Evolutionary conservation across 2,797 vertebrate genomes (phyloP), one percentile per base, ranked within the genome.

Genomic region (Denticeps clupeoides): DNA sequence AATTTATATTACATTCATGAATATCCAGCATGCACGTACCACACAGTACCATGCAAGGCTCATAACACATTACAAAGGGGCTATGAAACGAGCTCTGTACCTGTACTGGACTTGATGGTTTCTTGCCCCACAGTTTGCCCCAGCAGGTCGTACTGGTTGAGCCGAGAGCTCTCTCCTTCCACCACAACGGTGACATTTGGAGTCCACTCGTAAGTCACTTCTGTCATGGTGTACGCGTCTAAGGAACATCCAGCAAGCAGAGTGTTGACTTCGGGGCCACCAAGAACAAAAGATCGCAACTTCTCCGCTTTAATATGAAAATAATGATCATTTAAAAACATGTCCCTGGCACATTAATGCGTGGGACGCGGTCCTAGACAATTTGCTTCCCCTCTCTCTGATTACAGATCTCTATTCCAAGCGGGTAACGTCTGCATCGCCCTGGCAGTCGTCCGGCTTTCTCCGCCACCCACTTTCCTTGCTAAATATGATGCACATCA

Each of bases 121-220:
- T 96, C 93, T 43, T 95, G 90, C 41, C 93, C 94, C 29, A 93
- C 89, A 9, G 93, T 92, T 64, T 99, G 93, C 43, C 94, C 94
- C 5, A 97, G 76, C 28, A 99, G 78, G 68, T 97, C 94, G 25
- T 99, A 99, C 41, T 99, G 94, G 77, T 99, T 99, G 52, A 99
- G 65, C 18, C 93, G 87, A 15, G 94, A 99, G 43, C 92, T 93
- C 70, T 99, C 92, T 48, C 81, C 87, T 59, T 90, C 94, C 52
- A 99, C 94, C 59, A 94, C 91, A 46, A 99, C 93, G 3, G 94
- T 91, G 24, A 92, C 89, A 51, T 95, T 96, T 0, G 75, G 83
- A 46, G 92, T 99, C 93, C 94, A 99, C 47, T 87, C 86, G 23
- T 97, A 99, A 10, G 90, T 97, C 64, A 99, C 94, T 68, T 99